phyloP scores from a whole-genome alignment of 2,113 vertebrate species.

The Rhipidura dahli region DNA sequence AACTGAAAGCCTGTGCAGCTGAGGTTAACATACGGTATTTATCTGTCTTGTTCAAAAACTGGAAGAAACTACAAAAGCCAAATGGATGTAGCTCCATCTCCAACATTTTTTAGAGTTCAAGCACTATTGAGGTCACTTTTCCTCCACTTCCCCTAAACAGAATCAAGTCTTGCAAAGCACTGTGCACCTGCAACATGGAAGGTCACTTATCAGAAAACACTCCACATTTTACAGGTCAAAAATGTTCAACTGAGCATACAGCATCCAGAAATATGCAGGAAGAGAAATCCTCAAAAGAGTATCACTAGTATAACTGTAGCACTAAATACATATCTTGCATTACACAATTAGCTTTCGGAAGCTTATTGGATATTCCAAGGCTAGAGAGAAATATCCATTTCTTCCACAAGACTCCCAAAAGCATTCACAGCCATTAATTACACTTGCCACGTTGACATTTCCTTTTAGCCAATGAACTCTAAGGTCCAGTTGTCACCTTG shows the following conservation, averaged over 20 bases:
- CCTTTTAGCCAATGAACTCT: neutral
- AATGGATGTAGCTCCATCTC: neutral
- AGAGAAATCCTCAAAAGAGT: neutral
- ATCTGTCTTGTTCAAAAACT: neutral
- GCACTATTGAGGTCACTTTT: neutral
- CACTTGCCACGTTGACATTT: neutral
- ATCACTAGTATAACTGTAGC: neutral
- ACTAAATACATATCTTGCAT: neutral
- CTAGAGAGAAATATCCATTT: neutral
- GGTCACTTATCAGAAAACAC: neutral
- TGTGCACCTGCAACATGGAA: neutral
- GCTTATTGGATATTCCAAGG: neutral
- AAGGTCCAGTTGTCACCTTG: neutral
- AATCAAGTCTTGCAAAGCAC: neutral
- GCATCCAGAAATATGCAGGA: neutral
- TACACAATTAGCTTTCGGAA: neutral
- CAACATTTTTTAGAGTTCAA: neutral
- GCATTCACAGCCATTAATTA: neutral
- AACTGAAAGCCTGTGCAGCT: neutral
- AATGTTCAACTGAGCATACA: neutral
- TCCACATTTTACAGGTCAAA: neutral
- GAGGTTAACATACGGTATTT: neutral
- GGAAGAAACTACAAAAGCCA: neutral
- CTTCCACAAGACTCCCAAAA: neutral
- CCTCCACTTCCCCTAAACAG: neutral